phyloP scores from a whole-genome alignment of 2,797 vertebrate species.

The Gorsachius magnificus region DNA sequence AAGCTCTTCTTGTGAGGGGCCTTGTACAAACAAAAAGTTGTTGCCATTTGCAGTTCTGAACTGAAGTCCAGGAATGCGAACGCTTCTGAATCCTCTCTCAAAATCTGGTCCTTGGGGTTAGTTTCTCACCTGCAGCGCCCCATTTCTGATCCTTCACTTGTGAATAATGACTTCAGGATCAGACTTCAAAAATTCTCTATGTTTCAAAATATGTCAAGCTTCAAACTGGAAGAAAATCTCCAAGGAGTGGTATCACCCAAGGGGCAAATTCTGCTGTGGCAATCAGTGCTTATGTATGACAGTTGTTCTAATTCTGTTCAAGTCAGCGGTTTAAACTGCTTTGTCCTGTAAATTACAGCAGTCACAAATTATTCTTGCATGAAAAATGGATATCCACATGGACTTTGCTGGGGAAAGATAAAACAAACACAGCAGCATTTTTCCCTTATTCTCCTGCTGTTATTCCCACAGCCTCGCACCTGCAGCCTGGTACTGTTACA shows the following conservation, averaged over 20 bases:
- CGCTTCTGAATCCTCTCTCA: not conserved
- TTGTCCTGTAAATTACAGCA: constrained; percentile 26
- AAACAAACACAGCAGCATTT: not conserved
- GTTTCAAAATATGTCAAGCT: not conserved
- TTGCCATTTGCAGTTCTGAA: not conserved
- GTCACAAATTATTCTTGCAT: constrained; percentile 2
- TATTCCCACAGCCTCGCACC: not conserved
- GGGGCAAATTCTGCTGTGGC: not conserved
- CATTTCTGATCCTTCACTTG: not conserved
- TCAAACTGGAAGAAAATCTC: not conserved
- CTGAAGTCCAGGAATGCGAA: not conserved
- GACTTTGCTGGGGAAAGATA: not conserved
- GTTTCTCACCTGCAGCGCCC: not conserved
- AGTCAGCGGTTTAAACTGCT: constrained; percentile 14
- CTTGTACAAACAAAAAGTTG: not conserved
- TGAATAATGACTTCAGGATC: not conserved
- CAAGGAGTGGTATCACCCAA: not conserved
- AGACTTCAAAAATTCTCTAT: not conserved
- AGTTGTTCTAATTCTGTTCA: constrained; percentile 26
- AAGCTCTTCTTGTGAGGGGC: not conserved
- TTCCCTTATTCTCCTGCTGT: not conserved
- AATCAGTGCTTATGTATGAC: not conserved
- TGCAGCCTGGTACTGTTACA: not conserved
- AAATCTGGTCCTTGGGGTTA: not conserved
- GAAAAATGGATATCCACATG: not conserved